Percentiles rank a stretch among this genome's conserved stretches.
Conservation (phyloP, 2,113 vertebrate species). For the Alouatta palliata region DNA sequence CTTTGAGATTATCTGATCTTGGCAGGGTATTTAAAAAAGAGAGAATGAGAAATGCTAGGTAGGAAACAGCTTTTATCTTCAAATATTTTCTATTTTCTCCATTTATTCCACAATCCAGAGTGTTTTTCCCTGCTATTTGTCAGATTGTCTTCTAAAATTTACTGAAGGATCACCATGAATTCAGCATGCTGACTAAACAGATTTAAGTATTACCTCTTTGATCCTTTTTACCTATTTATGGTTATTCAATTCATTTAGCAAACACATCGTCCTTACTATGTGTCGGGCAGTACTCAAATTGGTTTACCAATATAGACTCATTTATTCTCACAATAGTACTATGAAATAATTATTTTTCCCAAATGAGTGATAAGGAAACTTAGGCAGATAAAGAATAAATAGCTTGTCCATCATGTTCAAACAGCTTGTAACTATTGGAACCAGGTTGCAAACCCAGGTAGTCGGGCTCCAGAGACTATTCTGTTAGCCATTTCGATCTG, state of each 20-base stretch:
- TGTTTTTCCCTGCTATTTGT: background rate
- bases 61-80: constrained; percentile 7
- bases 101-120: background rate
- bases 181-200: background rate
- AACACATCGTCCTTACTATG: background rate
- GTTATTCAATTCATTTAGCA: background rate
- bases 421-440: background rate
- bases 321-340: background rate
- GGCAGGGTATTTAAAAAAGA: background rate
- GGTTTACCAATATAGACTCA: background rate
- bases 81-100: constrained; percentile 6
- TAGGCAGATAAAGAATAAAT: background rate
- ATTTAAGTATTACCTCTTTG: background rate
- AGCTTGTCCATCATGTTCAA: background rate
- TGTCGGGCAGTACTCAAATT: background rate
- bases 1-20: constrained; percentile 4
- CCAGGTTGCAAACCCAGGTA: background rate
- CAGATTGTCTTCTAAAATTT: background rate
- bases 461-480: background rate
- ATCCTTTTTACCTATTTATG: constrained; percentile 1
- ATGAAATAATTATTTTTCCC: background rate
- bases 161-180: background rate
- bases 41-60: background rate
- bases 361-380: background rate
- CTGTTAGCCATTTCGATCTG: background rate